Evolutionary conservation across 2,113 vertebrate genomes (phyloP), one percentile per base, ranked within the genome.

Genomic region (Gadus macrocephalus): DNA sequence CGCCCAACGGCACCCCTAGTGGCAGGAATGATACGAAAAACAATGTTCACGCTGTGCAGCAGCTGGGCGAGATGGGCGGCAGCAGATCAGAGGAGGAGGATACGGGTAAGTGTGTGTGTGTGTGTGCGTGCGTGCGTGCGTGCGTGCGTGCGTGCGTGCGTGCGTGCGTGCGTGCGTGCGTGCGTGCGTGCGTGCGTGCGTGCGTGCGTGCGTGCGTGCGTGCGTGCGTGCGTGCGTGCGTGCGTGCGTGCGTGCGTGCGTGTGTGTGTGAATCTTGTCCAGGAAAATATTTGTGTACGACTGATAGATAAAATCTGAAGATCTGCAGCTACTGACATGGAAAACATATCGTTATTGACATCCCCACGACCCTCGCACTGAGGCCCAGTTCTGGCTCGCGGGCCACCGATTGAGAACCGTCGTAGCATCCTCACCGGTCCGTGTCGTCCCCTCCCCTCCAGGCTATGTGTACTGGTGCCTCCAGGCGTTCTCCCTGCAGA

Each of bases 401-500:
- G 31, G 31, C 6, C 31, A 35, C 31, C 4, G 31, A 35, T 35
- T 35, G 31, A 35, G 31, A 35, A 35, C 31, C 31, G 1, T 7
- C 5, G 31, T 7, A 35, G 31, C 5, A 7, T 35, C 42, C 42
- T 49, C 42, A 49, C 12, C 42, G 15, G 22, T 16, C 9, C 15
- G 85, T 79, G 73, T 56, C 66, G 22, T 38, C 3, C 68, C 74
- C 59, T 62, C 72, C 70, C 73, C 81, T 72, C 74, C 16, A 83
- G 80, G 68, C 64, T 66, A 71, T 4, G 0, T 87, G 77, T 78
- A 75, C 42, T 62, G 5, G 0, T 80, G 71, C 60, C 86, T 95
- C 62, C 86, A 82, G 53, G 83, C 83, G 1, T 88, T 94, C 71
- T 93, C 91, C 5, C 82, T 94, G 58, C 93, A 93, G 82, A 92